Evolutionary conservation across 2,113 vertebrate species (phyloP).

Genomic region (Psophia crepitans): DNA sequence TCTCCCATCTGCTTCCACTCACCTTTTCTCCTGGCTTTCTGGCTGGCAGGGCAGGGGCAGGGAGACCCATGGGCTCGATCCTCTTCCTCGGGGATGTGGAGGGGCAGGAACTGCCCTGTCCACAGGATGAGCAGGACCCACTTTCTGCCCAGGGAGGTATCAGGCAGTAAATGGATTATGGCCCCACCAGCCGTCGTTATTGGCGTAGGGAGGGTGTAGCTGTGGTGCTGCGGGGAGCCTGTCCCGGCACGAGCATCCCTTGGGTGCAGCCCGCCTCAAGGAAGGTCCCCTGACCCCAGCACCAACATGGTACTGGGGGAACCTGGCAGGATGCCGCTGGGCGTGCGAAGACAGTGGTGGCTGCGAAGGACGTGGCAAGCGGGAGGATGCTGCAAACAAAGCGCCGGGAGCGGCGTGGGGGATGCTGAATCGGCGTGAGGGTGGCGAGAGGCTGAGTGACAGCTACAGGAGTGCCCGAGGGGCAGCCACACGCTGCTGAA

Average conservation of each 20-base stretch:
- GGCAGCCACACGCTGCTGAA: background rate
- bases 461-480: background rate
- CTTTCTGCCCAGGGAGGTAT: background rate
- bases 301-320: background rate
- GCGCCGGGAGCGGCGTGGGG: accelerated
- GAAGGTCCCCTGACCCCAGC: background rate
- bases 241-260: background rate
- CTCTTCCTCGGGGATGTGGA: background rate
- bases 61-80: background rate
- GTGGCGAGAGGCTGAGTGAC: background rate
- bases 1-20: background rate
- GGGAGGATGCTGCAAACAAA: background rate
- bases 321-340: accelerated
- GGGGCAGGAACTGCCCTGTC: accelerated
- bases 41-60: background rate
- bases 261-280: background rate
- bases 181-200: accelerated
- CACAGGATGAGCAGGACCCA: background rate
- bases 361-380: accelerated
- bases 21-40: background rate
- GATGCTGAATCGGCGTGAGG: accelerated
- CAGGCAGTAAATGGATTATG: background rate
- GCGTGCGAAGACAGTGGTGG: accelerated
- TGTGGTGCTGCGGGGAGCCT: accelerated
- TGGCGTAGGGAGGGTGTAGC: background rate